Base-by-base conservation (phyloP, 2,113 vertebrate genomes). In the Sigmodon hispidus region DNA sequence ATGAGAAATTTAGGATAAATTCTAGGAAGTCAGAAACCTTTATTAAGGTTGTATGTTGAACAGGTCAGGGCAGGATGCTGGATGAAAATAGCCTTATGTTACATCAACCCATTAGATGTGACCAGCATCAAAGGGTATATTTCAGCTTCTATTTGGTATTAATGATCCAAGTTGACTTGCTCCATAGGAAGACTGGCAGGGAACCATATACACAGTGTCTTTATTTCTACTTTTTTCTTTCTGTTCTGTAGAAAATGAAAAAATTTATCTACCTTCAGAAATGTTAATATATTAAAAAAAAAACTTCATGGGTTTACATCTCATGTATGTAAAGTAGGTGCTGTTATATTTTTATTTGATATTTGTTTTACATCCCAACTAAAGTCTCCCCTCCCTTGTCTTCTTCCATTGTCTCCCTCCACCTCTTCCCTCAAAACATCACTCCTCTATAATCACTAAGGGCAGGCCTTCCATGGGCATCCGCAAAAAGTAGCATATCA, bases 181-280 rank as follows among this genome's bases (percentile, higher is more conserved):
- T 91, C 40, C 63, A 6, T 22, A 61, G 55, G 16, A 94, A 83
- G 1, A 24, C 31, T 50, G 45, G 7, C 65, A 88, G 65, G 12
- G 8, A 24, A 29, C 73, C 43, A 59, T 40, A 40, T 10, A 21
- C 55, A 57, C 55, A 83, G n/a, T 61, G 5, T 16, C 24, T 89
- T 92, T 81, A 52, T 40, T 88, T 77, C 65, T 92, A 43, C 1
- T 29, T 61, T 11, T 93, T 87, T 52, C 21, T 86, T 65, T 4
- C 21, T 87, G 5, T 61, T 97, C 16, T 75, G 88, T 34, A 90
- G 89, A 75, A n/a, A n/a, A n/a, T n/a, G 31, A 77, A 96, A 92
- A 73, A 69, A 24, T 7, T 7, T 48, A 7, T 22, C 12, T 13
- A 43, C 2, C 40, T 94, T 8, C 15, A 1, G 65, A 77, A 93